Conservation (phyloP, 2,888 invertebrate species). For the Iphiclides podalirius region DNA sequence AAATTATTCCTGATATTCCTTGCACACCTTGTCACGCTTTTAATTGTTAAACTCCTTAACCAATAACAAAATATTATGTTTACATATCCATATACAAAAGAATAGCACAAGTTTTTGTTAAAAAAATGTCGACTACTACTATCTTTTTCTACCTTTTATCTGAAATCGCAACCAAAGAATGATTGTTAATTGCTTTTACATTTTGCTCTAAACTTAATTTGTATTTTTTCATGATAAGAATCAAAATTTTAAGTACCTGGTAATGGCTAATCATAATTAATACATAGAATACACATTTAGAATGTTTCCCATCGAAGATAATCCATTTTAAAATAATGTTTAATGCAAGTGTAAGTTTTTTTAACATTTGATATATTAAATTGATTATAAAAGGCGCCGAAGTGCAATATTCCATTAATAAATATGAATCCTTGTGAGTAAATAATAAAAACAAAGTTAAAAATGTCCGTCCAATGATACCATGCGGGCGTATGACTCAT, state of each 20-base stretch:
- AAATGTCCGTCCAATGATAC: constrained; percentile 16
- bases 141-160: neutral
- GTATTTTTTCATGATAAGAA: constrained; percentile 8
- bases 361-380: too few species aligned
- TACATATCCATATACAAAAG: constrained; percentile 1
- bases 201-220: constrained; percentile 9
- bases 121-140: too few species aligned
- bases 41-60: constrained; percentile 4
- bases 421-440: too few species aligned
- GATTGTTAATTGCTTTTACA: constrained; percentile 1
- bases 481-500: constrained; percentile 3
- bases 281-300: neutral
- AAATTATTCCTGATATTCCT: neutral
- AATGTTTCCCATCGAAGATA: neutral
- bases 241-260: constrained; percentile 12
- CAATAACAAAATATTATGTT: neutral
- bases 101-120: constrained; percentile 20
- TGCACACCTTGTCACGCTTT: neutral
- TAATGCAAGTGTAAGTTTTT: too few species aligned
- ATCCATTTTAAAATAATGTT: neutral
- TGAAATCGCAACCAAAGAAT: constrained; percentile 18
- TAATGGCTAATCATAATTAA: neutral
- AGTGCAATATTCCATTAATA: too few species aligned
- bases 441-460: too few species aligned
- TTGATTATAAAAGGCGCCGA: too few species aligned